A percentile compares a stretch with the other conserved stretches of the same genome.
Evolutionary conservation across 1,140 invertebrate genomes (phyloP).

Genomic region (Sminthurides bifidus): DNA sequence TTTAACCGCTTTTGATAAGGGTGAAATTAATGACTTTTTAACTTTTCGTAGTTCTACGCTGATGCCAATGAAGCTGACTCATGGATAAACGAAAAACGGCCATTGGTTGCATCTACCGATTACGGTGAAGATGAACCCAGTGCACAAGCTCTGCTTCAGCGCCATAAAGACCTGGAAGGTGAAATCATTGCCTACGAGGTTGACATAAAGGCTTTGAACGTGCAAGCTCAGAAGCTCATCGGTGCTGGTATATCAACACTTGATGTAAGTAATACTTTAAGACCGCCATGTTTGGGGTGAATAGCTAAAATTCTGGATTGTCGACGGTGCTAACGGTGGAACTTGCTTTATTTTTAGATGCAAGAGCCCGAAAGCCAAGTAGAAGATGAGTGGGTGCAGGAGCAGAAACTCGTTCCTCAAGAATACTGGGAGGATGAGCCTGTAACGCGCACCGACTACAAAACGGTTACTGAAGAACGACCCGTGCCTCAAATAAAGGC

Average conservation of each 20-base stretch:
- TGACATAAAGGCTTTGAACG: constrained; percentile 75
- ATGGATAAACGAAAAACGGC: constrained; percentile 88
- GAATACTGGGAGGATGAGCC: constrained; percentile 86
- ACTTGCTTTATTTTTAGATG: constrained; percentile 33
- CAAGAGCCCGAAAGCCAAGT: constrained; percentile 44
- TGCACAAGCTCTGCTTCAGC: constrained; percentile 67
- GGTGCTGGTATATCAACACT: constrained; percentile 62
- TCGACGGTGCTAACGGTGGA: neutral
- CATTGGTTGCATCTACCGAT: constrained; percentile 73
- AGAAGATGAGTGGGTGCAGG: constrained; percentile 49
- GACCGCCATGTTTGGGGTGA: neutral
- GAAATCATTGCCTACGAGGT: constrained; percentile 82
- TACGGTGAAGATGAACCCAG: constrained; percentile 80
- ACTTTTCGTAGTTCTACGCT: constrained; percentile 62
- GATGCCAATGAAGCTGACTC: constrained; percentile 97
- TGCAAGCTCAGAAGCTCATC: constrained; percentile 68
- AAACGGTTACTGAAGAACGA: constrained; percentile 71
- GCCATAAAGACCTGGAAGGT: constrained; percentile 77
- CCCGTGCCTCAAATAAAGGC: constrained; percentile 74
- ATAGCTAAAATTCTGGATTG: constrained; percentile 2
- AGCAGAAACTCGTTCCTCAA: constrained; percentile 61
- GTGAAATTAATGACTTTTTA: constrained; percentile 4
- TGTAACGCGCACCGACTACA: constrained; percentile 67
- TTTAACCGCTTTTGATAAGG: constrained; percentile 12
- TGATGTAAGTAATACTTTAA: constrained; percentile 41